Evolutionary conservation across 1,140 invertebrate genomes (phyloP), one percentile per base, ranked within the genome.

Genomic region (Branchinecta lindahli): DNA sequence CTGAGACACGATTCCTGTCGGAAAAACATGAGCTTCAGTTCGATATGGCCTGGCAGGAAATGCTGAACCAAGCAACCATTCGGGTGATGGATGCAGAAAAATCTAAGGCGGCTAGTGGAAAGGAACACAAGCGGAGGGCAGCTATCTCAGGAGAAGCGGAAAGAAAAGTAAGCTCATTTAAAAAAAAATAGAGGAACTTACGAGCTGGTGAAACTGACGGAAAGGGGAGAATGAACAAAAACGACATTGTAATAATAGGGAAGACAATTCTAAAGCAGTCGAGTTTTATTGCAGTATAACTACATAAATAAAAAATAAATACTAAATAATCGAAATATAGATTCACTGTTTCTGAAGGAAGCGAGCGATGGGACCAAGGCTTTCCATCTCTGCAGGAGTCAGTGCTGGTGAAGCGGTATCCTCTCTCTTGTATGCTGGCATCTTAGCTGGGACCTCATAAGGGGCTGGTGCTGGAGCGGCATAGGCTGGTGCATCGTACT

Each of bases 31-130:
- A 89, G 77, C 89, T 87, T 84, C 85, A 90, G 77, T 91, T 94
- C 79, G 92, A 96, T 79, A 89, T 90, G 76, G 92, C 93, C 46
- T 97, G 94, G 94, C 94, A 97, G 81, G 94, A 97, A 83, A 96
- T 96, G 91, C 83, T 98, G 20, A 97, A 97, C 80, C 91, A 96
- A 82, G 92, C 93, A 70, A 96, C 92, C 8, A 86, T 90, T 71
- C 88, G 93, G 79, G 92, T 96, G n/a, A 92, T 90, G 86, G 92
- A 95, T 77, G 92, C 94, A 3, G 92, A 94, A 78, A 88, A 86
- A 75, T 84, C 90, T 77, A 92, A 93, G 79, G 85, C 91, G 15
- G 87, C 89, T 74, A 90, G 89, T 77, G 90, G 91, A 70, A 79
- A 87, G 8, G 90, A 94, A 75, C 93, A 96, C 80, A 87, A 90